Conservation (phyloP, 2,113 vertebrate species). For the Nannospalax galili region DNA sequence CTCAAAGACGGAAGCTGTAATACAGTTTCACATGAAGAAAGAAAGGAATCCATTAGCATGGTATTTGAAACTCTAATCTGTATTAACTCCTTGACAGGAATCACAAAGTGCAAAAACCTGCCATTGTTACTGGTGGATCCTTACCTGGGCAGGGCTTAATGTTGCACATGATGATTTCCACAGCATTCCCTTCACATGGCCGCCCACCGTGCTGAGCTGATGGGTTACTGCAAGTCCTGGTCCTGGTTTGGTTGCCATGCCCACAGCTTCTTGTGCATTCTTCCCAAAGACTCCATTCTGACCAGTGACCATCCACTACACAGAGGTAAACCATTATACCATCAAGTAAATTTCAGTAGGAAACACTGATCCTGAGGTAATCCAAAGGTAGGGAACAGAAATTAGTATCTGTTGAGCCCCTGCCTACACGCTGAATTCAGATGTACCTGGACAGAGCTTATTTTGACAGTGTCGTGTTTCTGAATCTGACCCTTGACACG, state of each 20-base stretch:
- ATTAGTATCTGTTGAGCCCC: rapidly evolving
- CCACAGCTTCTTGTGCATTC: slow-evolving; percentile 96
- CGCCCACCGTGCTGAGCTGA: slow-evolving; percentile 90
- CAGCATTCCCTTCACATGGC: slow-evolving; percentile 90
- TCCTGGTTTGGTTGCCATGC: slow-evolving; percentile 93
- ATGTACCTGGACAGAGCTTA: slow-evolving; percentile 93
- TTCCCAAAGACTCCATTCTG: slow-evolving; percentile 95
- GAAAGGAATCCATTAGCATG: no score
- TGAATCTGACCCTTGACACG: slow-evolving; percentile 86
- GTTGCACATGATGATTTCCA: slow-evolving; percentile 92
- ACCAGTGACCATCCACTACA: slow-evolving; percentile 95
- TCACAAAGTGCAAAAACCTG: neutral
- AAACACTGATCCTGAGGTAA: neutral
- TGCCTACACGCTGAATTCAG: neutral
- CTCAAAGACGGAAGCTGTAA: no score
- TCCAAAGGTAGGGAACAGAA: neutral
- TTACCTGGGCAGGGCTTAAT: slow-evolving; percentile 94
- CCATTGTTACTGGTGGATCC: neutral
- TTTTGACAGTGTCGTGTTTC: slow-evolving; percentile 90
- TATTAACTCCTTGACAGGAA: neutral
- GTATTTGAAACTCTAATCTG: no score
- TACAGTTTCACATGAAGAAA: no score
- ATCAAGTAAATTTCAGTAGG: neutral
- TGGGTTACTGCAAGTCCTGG: slow-evolving; percentile 92
- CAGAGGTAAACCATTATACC: slow-evolving; percentile 21